Evolutionary conservation across 2,113 vertebrate genomes (phyloP), one percentile per base, ranked within the genome.

Genomic region (Pseudolaguvia tuberculata): DNA sequence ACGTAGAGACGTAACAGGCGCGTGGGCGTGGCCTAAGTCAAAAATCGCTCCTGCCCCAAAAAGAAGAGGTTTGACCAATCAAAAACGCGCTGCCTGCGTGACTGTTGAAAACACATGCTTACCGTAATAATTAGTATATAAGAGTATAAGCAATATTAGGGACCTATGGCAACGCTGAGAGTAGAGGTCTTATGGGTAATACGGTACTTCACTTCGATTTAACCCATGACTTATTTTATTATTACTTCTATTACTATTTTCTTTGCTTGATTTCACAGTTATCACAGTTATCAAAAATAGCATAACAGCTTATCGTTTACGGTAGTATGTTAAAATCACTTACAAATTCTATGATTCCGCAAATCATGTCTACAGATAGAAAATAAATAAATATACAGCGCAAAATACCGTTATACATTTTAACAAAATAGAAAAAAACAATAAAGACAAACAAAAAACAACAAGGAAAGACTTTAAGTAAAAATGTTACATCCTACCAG

Each of bases 1-100:
- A 88, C 87, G 89, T 88, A 83, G 25, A 12, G 0, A 51, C 85
- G 88, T 87, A 82, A n/a, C 12, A 0, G 45, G 65, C 75, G 79
- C 69, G 45, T 47, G 58, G 53, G 65, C 56, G 76, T 55, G 58
- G 35, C 53, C 68, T 79, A 72, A 58, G 66, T 68, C 21, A 42
- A 39, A 21, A 63, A 20, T n/a, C 58, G 56, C 23, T 47, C n/a
- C 4, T 35, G 39, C 27, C 58, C n/a, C 39, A 63, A 50, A 61
- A 50, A 35, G 31, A 57, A 15, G 23, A 42, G 68, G 29, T 18
- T 56, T 6, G 13, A 57, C 69, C 69, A 57, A 57, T 57, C 39
- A 45, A 4, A 57, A 5, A 0, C 0, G 0, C 14, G 20, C 18
- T 25, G n/a, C 31, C 31, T 56, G 35, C 8, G 69, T 52, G 52